Conservation (phyloP, 1,140 invertebrate genomes). For the Sinonovacula constricta region DNA sequence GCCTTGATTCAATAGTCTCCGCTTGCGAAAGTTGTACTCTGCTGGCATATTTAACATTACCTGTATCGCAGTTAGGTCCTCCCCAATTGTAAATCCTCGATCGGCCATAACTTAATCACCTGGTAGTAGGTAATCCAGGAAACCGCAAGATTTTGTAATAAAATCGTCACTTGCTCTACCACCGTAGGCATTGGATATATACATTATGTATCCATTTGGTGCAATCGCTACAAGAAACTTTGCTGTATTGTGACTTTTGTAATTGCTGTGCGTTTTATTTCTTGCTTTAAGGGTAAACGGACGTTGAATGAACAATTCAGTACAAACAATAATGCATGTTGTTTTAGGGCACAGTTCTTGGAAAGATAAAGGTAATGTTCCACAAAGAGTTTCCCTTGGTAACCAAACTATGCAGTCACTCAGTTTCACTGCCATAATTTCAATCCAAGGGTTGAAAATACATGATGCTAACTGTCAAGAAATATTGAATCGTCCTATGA, state of each 20-base stretch:
- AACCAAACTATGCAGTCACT: slow-evolving; percentile 43
- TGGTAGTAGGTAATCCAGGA: slow-evolving; percentile 61
- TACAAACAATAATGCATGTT: slow-evolving; percentile 57
- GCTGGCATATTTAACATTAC: neutral
- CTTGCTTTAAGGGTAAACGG: slow-evolving; percentile 31
- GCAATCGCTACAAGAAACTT: slow-evolving; percentile 70
- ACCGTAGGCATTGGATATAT: slow-evolving; percentile 64
- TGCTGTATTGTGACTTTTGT: slow-evolving; percentile 55
- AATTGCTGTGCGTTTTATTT: slow-evolving; percentile 44
- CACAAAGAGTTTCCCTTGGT: slow-evolving; percentile 39
- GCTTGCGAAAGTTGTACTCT: neutral
- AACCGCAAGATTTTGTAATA: too few relatives aligned
- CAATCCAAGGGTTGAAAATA: slow-evolving; percentile 22
- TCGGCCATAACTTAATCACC: slow-evolving; percentile 60
- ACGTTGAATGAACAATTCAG: slow-evolving; percentile 57
- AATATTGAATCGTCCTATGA: neutral
- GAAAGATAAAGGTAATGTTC: slow-evolving; percentile 38
- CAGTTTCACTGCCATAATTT: slow-evolving; percentile 2
- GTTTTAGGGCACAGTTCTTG: slow-evolving; percentile 21
- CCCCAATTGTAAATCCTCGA: too few relatives aligned
- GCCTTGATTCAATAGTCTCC: neutral
- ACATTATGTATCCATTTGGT: slow-evolving; percentile 66
- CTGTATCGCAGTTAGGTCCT: slow-evolving; percentile 26
- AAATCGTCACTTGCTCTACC: too few relatives aligned
- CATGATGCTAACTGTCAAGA: neutral